A percentile compares a stretch with the other conserved stretches of the same genome.
Conservation (phyloP, 2,888 invertebrate species). For the Lepidochitona cinerea region DNA sequence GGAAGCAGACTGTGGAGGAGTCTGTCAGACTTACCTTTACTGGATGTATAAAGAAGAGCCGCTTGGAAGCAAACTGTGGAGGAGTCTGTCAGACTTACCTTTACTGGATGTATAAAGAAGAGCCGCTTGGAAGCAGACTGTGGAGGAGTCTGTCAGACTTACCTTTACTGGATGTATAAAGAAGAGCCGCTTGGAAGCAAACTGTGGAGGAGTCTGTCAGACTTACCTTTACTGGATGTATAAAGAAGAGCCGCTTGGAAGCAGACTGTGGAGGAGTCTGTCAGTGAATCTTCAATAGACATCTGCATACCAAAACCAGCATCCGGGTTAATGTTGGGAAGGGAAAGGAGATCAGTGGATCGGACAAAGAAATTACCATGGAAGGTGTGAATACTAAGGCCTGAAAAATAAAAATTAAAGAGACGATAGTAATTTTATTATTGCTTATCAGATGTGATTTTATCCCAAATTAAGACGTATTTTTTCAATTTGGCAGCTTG, state of each 20-base stretch:
- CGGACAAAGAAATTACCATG: constrained; percentile 99
- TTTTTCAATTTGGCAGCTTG: too few species aligned
- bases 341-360: constrained; percentile 93
- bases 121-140: constrained; percentile 97
- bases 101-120: constrained; percentile 95
- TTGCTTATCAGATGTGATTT: too few species aligned
- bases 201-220: constrained; percentile 73
- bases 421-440: too few species aligned
- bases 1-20: constrained; percentile 84
- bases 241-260: constrained; percentile 98
- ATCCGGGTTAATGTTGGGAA: constrained; percentile 98
- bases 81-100: constrained; percentile 74
- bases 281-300: constrained; percentile 87
- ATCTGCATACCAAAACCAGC: constrained; percentile 98
- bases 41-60: constrained; percentile 95
- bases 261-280: constrained; percentile 77
- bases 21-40: constrained; percentile 79
- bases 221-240: constrained; percentile 89
- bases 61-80: constrained; percentile 92
- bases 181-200: constrained; percentile 97
- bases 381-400: constrained; percentile 96
- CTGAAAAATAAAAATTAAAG: constrained; percentile 71
- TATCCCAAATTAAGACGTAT: too few species aligned
- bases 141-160: constrained; percentile 59
- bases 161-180: constrained; percentile 96